A percentile compares a stretch with the other conserved stretches of the same genome.
Evolutionary conservation across 2,113 vertebrate species (phyloP).

Genomic region (Pogona vitticeps): DNA sequence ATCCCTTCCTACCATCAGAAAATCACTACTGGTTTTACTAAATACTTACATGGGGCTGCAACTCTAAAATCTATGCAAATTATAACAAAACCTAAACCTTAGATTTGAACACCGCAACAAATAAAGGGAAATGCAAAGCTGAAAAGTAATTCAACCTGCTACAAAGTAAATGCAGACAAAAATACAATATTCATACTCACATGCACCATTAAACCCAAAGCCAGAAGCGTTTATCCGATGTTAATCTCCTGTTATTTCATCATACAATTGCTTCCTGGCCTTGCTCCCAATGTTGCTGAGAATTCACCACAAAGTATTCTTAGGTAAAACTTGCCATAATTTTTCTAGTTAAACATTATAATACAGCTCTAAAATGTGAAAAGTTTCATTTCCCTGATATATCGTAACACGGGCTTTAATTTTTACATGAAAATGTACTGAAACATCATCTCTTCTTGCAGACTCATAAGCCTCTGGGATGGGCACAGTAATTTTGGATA

Average conservation of each 20-base stretch:
- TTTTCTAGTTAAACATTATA: conserved; percentile 13
- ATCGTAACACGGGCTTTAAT: conserved; percentile 12
- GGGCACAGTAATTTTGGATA: conserved; percentile 2
- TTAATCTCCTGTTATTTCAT: conserved; percentile 10
- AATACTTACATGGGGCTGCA: background rate
- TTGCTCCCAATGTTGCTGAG: conserved; percentile 2
- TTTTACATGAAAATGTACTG: background rate
- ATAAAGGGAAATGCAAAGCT: conserved; percentile 13
- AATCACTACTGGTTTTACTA: conserved; percentile 11
- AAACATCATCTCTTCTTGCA: background rate
- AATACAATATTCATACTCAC: background rate
- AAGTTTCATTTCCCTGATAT: conserved; percentile 20
- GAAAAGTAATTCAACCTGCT: background rate
- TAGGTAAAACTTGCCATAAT: background rate
- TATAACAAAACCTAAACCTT: conserved; percentile 24
- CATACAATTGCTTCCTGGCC: conserved; percentile 23
- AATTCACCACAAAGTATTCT: conserved; percentile 13
- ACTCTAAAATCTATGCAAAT: conserved; percentile 30
- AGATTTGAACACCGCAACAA: conserved; percentile 38
- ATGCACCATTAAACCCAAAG: background rate
- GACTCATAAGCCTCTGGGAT: background rate
- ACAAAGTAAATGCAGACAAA: conserved; percentile 22
- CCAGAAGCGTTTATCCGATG: background rate
- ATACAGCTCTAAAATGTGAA: conserved; percentile 15
- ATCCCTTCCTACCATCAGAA: conserved; percentile 31